A percentile compares a stretch with the other conserved stretches of the same genome.
Evolutionary conservation across 2,113 vertebrate species (phyloP).

Genomic region (Notarius quadriscutis): DNA sequence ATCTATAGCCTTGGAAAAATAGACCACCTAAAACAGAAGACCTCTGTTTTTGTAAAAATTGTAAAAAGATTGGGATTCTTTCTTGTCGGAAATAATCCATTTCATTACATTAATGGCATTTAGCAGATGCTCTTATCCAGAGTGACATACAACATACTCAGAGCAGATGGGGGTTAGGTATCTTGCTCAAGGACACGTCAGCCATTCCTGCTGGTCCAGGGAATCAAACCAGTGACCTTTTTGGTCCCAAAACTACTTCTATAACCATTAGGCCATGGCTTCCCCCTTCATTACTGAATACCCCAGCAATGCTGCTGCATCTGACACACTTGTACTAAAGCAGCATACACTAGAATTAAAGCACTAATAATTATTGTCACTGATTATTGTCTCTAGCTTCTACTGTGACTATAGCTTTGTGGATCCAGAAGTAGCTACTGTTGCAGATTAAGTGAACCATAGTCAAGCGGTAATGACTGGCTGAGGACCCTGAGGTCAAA

Average conservation of each 20-base stretch:
- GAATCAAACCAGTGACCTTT: no score
- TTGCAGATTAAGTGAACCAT: background rate
- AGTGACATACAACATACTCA: no score
- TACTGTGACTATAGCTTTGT: background rate
- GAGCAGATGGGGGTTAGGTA: no score
- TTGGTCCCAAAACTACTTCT: no score
- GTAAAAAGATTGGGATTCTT: background rate
- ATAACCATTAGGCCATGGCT: no score
- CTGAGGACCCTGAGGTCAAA: background rate
- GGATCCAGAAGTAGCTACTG: background rate
- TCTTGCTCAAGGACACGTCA: no score
- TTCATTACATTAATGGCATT: no score
- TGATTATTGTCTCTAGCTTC: background rate
- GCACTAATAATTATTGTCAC: background rate
- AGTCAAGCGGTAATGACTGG: background rate
- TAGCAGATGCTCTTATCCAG: no score
- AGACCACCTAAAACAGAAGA: background rate
- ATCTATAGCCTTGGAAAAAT: background rate
- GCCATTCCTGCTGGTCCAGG: no score
- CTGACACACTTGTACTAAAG: background rate
- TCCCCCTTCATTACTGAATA: background rate
- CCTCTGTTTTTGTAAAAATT: background rate
- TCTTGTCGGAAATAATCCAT: background rate
- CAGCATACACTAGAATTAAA: background rate
- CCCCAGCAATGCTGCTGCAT: background rate